These are phyloP conservation scores for Corvus cornix DNA, from an alignment of 2,113 vertebrate species.

Conservation along the genomic window DNA sequence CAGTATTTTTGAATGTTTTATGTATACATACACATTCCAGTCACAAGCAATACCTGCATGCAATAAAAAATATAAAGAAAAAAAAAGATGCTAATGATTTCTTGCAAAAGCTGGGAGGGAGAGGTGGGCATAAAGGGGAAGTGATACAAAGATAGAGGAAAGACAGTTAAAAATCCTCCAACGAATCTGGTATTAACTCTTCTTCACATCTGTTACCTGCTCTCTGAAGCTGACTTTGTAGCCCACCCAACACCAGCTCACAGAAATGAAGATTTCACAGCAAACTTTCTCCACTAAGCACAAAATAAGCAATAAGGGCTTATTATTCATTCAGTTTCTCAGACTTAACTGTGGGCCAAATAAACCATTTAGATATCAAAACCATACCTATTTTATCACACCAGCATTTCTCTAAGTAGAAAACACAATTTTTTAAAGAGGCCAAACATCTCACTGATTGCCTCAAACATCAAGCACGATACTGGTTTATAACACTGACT, in stretches of 20 bases:
- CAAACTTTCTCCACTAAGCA: not conserved
- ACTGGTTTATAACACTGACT: not conserved
- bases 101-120: not conserved
- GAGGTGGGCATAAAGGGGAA: not conserved
- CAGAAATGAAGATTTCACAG: not conserved
- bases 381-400: not conserved
- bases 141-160: not conserved
- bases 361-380: not conserved
- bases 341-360: not conserved
- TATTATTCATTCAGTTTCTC: not conserved
- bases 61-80: not conserved
- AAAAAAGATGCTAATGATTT: not conserved
- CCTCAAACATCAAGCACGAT: not conserved
- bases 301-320: not conserved
- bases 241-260: not conserved
- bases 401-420: not conserved
- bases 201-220: not conserved
- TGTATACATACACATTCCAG: accelerated
- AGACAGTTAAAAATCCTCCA: not conserved
- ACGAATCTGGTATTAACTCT: not conserved
- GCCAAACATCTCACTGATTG: not conserved
- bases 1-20: not conserved
- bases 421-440: not conserved
- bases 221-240: not conserved
- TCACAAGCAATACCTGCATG: not conserved